phyloP scores from a whole-genome alignment of 2,888 invertebrate species.

The Trachelus troglodyta region DNA sequence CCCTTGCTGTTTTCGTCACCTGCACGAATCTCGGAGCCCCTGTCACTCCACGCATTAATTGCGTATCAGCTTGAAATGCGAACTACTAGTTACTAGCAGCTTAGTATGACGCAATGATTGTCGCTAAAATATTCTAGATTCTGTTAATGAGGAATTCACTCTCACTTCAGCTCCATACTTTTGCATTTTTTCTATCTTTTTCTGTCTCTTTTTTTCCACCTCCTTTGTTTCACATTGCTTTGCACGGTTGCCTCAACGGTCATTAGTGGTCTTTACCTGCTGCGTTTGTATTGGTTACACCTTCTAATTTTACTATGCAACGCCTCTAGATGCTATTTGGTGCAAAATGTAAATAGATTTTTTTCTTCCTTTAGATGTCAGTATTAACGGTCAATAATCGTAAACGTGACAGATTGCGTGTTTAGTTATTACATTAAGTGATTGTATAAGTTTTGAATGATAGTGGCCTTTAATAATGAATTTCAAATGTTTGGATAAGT shows the following conservation, averaged over 20 bases:
- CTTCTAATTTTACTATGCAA: not conserved
- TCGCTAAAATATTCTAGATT: not conserved
- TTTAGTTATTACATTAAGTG: not conserved
- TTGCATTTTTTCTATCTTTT: conserved; percentile 8
- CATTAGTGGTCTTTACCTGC: not conserved
- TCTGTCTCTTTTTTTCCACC: conserved; percentile 1
- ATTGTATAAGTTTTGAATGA: not conserved
- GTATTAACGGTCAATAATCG: not conserved
- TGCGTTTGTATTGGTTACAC: not conserved
- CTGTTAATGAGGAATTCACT: not conserved
- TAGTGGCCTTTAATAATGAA: not conserved
- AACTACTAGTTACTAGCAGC: not conserved
- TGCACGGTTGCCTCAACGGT: conserved; percentile 8
- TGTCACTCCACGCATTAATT: conserved; percentile 34
- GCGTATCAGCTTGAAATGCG: conserved; percentile 33
- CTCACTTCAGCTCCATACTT: not conserved
- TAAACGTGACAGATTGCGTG: not conserved
- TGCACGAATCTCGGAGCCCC: conserved; percentile 19
- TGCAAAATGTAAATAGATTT: not conserved
- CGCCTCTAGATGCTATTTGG: not conserved
- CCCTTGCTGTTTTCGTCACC: conserved; percentile 28
- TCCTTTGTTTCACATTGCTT: conserved; percentile 17
- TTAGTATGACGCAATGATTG: not conserved
- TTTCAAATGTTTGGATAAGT: not conserved
- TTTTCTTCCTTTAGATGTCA: not conserved